These are phyloP conservation scores for Sigmodon hispidus DNA, from an alignment of 2,113 vertebrate genomes.

Conservation along the genomic window DNA sequence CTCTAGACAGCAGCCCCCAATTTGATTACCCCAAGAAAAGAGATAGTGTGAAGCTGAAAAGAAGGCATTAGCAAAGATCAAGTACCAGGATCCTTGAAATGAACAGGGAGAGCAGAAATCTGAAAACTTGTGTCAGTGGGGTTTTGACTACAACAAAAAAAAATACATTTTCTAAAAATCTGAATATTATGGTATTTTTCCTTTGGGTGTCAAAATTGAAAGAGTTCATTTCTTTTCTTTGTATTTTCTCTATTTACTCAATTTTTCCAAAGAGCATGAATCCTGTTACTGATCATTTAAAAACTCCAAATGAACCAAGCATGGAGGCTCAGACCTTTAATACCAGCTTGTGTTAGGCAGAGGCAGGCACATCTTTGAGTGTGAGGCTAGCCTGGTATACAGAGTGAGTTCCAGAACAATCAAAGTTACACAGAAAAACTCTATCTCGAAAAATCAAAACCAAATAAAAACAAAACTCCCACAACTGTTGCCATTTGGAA, in stretches of 20 bases:
- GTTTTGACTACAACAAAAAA: not conserved
- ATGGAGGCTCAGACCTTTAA: not conserved
- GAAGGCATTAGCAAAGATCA: not conserved
- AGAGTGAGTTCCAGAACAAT: not conserved
- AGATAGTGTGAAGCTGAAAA: not conserved
- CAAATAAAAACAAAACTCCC: not conserved
- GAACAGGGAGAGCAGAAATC: not conserved
- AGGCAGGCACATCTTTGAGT: not conserved
- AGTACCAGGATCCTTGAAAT: not conserved
- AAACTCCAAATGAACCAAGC: not conserved
- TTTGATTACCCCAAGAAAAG: not conserved
- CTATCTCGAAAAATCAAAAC: not conserved
- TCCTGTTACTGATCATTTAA: not conserved
- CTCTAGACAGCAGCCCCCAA: not conserved
- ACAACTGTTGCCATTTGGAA: not conserved
- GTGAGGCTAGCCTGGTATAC: not conserved
- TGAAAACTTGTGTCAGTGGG: not conserved
- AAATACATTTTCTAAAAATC: not conserved
- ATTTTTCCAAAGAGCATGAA: not conserved
- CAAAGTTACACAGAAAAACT: not conserved
- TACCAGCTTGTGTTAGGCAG: not conserved
- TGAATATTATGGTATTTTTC: not conserved
- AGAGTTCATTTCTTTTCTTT: not conserved
- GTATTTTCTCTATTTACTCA: constrained; percentile 5
- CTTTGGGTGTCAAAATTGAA: not conserved